phyloP scores from a whole-genome alignment of 2,113 vertebrate species.

The Zootoca vivipara region DNA sequence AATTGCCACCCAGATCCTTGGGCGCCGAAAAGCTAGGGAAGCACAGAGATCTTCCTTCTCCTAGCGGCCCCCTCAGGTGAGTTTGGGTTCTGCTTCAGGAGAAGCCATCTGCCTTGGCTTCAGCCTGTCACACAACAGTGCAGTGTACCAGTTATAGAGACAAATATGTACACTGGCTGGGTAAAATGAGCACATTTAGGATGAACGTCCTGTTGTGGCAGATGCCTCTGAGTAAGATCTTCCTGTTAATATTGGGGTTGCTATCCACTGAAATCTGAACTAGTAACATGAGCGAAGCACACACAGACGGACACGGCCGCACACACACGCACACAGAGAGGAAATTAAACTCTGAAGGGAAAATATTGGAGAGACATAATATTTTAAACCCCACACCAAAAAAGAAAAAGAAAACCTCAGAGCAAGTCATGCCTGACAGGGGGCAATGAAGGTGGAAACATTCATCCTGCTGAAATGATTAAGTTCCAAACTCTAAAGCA shows the following conservation, averaged over 20 bases:
- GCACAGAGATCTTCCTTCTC: not conserved
- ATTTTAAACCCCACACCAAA: not conserved
- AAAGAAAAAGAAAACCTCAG: not conserved
- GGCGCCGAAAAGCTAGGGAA: not conserved
- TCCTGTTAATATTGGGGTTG: not conserved
- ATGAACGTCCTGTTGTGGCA: not conserved
- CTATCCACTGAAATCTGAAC: not conserved
- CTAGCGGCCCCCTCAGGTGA: accelerated
- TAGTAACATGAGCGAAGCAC: not conserved
- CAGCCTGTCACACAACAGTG: not conserved
- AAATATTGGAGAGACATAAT: not conserved
- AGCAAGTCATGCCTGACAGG: not conserved
- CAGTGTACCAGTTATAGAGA: not conserved
- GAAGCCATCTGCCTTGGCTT: not conserved
- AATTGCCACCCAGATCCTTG: not conserved
- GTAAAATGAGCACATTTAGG: not conserved
- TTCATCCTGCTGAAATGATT: no score
- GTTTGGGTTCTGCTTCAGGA: constrained; percentile 25
- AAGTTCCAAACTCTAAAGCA: no score
- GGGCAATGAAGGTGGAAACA: not conserved
- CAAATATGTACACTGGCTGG: no score
- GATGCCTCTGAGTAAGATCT: not conserved
- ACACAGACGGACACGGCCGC: accelerated
- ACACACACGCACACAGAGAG: no score
- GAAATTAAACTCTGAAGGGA: not conserved